Evolutionary conservation across 2,113 vertebrate genomes (phyloP).

Genomic region (Gasterosteus nipponicus): DNA sequence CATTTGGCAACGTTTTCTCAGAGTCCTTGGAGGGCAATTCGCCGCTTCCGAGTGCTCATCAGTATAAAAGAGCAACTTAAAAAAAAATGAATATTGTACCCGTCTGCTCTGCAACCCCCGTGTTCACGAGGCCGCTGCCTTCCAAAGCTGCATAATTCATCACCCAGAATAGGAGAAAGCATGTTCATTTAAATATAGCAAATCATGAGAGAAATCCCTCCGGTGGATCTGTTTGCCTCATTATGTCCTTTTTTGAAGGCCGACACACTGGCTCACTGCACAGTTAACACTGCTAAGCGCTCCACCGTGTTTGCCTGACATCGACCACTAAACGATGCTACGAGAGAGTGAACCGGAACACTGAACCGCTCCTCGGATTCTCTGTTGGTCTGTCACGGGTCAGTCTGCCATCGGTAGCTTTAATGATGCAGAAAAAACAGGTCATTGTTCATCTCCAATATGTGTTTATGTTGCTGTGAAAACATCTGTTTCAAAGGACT

Average conservation of each 20-base stretch:
- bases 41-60: conserved; percentile 23
- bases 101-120: conserved; percentile 25
- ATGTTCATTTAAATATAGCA: conserved; percentile 54
- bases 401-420: no score
- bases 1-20: conserved; percentile 33
- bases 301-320: neutral
- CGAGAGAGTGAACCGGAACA: conserved; percentile 5
- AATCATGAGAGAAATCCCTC: conserved; percentile 54
- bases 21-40: conserved; percentile 53
- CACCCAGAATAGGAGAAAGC: conserved; percentile 45
- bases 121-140: conserved; percentile 55
- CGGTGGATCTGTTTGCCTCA: conserved; percentile 35
- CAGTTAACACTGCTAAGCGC: neutral
- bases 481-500: no score
- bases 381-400: neutral
- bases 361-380: neutral
- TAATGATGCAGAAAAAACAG: no score
- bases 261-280: conserved; percentile 25
- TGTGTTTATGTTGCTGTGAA: no score
- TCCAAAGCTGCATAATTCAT: conserved; percentile 68
- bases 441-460: no score
- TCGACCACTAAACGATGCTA: neutral
- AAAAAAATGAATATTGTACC: conserved; percentile 60
- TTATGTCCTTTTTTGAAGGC: conserved; percentile 52
- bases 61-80: conserved; percentile 57